phyloP scores from a whole-genome alignment of 2,797 vertebrate genomes.

The Syndactyla subalaris region DNA sequence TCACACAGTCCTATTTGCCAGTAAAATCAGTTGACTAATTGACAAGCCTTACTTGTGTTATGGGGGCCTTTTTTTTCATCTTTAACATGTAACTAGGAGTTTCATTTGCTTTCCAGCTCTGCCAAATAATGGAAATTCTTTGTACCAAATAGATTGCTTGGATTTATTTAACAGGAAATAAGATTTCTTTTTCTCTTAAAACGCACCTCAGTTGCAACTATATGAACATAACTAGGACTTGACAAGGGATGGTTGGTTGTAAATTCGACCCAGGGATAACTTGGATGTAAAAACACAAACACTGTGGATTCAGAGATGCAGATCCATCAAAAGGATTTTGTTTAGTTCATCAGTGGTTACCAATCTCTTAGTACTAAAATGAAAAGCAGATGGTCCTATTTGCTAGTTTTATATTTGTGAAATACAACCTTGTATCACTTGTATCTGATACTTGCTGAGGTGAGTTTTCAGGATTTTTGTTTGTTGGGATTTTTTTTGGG shows the following conservation, averaged over 20 bases:
- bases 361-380: not conserved
- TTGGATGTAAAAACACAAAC: not conserved
- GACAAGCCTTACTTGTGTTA: not conserved
- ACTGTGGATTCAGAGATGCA: not conserved
- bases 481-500: not conserved
- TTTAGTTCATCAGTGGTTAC: not conserved
- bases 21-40: not conserved
- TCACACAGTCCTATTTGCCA: not conserved
- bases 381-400: not conserved
- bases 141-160: not conserved
- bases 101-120: not conserved
- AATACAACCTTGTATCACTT: not conserved
- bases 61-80: not conserved
- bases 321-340: not conserved
- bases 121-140: not conserved
- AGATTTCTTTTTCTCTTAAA: not conserved
- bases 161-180: not conserved
- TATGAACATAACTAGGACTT: not conserved
- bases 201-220: not conserved
- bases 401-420: not conserved
- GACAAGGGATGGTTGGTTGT: not conserved
- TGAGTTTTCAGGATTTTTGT: not conserved
- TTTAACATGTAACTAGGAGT: not conserved
- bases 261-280: not conserved
- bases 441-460: not conserved